phyloP scores from a whole-genome alignment of 1,140 invertebrate species.

The Drosophila sucinea region DNA sequence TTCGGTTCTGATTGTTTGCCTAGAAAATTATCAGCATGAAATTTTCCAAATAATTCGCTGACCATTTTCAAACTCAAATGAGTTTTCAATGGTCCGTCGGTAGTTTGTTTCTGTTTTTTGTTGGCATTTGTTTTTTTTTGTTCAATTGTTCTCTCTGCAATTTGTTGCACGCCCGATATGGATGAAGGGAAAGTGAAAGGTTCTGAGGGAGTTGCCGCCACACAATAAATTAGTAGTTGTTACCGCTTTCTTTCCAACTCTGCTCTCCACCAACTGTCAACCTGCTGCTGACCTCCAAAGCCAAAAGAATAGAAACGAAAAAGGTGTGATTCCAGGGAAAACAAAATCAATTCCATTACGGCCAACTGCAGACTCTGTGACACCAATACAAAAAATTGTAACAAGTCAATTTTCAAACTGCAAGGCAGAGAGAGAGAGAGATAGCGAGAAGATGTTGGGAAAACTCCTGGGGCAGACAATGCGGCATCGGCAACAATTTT shows the following conservation, averaged over 20 bases:
- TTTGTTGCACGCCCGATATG: conserved; percentile 8
- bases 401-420: conserved; percentile 25
- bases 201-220: conserved; percentile 21
- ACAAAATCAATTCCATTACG: neutral
- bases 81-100: neutral
- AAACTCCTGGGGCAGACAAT: conserved; percentile 11
- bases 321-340: conserved; percentile 44
- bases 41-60: conserved; percentile 4
- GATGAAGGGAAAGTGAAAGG: conserved; percentile 5
- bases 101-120: neutral
- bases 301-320: conserved; percentile 3
- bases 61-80: neutral
- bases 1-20: too few relatives aligned
- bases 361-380: conserved; percentile 18
- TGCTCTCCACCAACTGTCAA: conserved; percentile 12
- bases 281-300: neutral
- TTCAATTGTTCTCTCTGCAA: neutral
- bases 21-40: too few relatives aligned
- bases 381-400: conserved; percentile 21
- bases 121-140: neutral
- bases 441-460: neutral
- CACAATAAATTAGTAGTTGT: conserved; percentile 18
- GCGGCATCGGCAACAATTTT: conserved; percentile 1
- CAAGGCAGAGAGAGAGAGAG: neutral
- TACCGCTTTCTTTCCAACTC: neutral